phyloP scores from a whole-genome alignment of 2,797 vertebrate genomes.

The Dendrocincla fuliginosa region DNA sequence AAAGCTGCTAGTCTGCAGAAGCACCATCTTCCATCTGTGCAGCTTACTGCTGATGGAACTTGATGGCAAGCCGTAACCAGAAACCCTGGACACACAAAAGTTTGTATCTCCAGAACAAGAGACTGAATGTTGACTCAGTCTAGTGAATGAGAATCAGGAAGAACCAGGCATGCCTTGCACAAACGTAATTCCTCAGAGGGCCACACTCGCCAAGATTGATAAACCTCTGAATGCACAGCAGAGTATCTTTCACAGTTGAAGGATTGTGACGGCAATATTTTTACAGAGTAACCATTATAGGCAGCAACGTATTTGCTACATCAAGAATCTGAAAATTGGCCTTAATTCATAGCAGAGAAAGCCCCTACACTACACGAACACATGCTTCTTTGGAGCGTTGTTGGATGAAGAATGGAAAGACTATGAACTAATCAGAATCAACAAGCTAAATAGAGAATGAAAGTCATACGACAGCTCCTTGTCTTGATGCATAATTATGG shows the following conservation, averaged over 20 bases:
- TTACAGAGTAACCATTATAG: neutral
- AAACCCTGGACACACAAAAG: neutral
- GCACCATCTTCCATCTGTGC: neutral
- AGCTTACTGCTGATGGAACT: neutral
- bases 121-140: neutral
- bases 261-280: neutral
- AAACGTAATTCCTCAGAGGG: neutral
- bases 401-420: neutral
- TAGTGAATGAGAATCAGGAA: neutral
- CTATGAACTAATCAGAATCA: neutral
- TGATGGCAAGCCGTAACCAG: neutral
- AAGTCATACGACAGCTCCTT: neutral
- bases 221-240: neutral
- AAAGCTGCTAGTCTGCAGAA: accelerated
- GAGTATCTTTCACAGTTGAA: neutral
- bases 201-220: accelerated
- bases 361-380: neutral
- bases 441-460: neutral
- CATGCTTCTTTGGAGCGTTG: neutral
- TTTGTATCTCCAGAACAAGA: neutral
- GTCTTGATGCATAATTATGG: neutral
- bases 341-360: neutral
- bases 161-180: neutral
- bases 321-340: neutral
- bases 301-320: neutral